A percentile compares a stretch with the other conserved stretches of the same genome.
phyloP scores from a whole-genome alignment of 2,113 vertebrate genomes.

The Ornithorhynchus anatinus region DNA sequence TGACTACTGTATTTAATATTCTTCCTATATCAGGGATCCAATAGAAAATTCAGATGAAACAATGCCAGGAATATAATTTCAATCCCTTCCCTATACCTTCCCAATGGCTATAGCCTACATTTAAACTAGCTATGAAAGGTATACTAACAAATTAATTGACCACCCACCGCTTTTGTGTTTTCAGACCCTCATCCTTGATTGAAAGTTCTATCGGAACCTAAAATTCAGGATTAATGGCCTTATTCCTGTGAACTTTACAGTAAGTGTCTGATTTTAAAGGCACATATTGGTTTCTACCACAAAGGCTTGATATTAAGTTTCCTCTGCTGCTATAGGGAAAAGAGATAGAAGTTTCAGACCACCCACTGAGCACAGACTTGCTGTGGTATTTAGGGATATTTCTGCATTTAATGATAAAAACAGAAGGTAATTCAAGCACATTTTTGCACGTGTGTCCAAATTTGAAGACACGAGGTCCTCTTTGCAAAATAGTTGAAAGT shows the following conservation, averaged over 20 bases:
- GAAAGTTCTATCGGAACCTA: constrained; percentile 20
- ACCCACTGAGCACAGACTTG: constrained; percentile 64
- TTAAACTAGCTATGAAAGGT: constrained; percentile 27
- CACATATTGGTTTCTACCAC: constrained; percentile 22
- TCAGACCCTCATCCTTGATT: constrained; percentile 18
- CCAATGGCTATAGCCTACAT: neutral
- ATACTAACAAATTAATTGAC: constrained; percentile 13
- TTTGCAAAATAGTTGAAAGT: constrained; percentile 36
- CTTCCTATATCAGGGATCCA: neutral
- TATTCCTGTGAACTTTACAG: constrained; percentile 34
- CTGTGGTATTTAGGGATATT: constrained; percentile 61
- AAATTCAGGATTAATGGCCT: constrained; percentile 47
- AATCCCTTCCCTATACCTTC: neutral
- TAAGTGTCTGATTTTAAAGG: constrained; percentile 43
- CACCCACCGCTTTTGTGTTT: constrained; percentile 35
- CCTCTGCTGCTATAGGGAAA: constrained; percentile 44
- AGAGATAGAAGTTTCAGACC: constrained; percentile 59
- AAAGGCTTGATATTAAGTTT: constrained; percentile 48
- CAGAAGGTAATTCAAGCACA: constrained; percentile 43
- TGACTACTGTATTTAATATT: neutral
- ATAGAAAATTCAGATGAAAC: neutral
- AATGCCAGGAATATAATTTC: neutral
- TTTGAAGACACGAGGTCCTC: constrained; percentile 39
- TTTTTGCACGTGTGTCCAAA: constrained; percentile 44
- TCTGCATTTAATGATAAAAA: constrained; percentile 67